These are phyloP conservation scores for Danaus melanippus DNA, from an alignment of 1,140 invertebrate species.

Conservation along the genomic window DNA sequence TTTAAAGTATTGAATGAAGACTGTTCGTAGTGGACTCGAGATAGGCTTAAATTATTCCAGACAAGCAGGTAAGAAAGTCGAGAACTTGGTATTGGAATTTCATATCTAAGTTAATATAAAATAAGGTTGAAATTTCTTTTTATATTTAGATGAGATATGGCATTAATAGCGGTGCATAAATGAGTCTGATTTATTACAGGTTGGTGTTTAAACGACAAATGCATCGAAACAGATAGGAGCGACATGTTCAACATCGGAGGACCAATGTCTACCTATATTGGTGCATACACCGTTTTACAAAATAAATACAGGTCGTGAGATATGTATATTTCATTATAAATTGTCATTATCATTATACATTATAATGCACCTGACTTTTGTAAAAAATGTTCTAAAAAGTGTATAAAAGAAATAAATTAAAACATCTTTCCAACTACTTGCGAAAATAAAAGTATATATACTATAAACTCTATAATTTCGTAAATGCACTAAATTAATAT, in stretches of 20 bases:
- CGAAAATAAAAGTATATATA: no score
- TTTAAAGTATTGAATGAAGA: slow-evolving; percentile 72
- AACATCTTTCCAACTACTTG: neutral
- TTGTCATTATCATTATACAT: slow-evolving; percentile 6
- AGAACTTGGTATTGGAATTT: slow-evolving; percentile 9
- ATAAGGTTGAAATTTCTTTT: slow-evolving; percentile 5
- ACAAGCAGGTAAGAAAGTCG: slow-evolving; percentile 15
- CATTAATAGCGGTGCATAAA: slow-evolving; percentile 16
- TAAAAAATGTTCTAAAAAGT: neutral
- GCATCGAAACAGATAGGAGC: slow-evolving; percentile 71
- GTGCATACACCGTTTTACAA: slow-evolving; percentile 35
- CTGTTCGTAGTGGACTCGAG: slow-evolving; percentile 66
- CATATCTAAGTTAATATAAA: neutral
- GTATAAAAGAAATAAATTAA: neutral
- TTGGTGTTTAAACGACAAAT: slow-evolving; percentile 72
- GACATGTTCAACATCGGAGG: slow-evolving; percentile 67
- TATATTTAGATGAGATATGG: slow-evolving; percentile 16
- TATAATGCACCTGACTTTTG: neutral
- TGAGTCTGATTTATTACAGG: slow-evolving; percentile 69
- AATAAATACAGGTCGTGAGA: slow-evolving; percentile 34
- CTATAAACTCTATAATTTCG: no score
- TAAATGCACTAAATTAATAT: no score
- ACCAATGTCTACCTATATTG: slow-evolving; percentile 60
- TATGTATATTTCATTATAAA: slow-evolving; percentile 14
- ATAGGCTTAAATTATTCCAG: slow-evolving; percentile 61